Evolutionary conservation across 2,888 invertebrate species (phyloP), one percentile per base, ranked within the genome.

Genomic region (Ypsolopha scabrella): DNA sequence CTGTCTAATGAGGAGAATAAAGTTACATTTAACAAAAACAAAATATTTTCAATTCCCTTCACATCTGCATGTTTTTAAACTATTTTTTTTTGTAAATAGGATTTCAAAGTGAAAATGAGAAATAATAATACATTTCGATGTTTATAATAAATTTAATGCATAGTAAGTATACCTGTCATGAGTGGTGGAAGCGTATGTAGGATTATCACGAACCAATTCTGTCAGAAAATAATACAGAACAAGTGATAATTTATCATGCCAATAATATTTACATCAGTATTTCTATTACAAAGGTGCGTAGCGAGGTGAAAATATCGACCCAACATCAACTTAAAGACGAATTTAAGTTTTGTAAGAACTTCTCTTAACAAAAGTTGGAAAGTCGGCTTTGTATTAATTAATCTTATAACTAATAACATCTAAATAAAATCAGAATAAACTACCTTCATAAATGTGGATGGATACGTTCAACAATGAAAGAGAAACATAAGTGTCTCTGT

Each of bases 1-100:
- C 64, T 83, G 75, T 79, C 64, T 82, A 82, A 80, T 75, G 75
- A 80, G 75, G 72, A 78, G 75, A 83, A 80, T 83, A 83, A 83
- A 83, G 75, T 80, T 77, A 79, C 68, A 67, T 75, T 45, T 51
- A 77, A 67, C 64, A 68, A 64, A 64, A 77, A 67, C 64, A 68
- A 64, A 64, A 60, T 62, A 60, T 56, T 55, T 53, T 51, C 53
- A 44, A 52, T 51, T 39, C 47, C 48, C 51, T 24, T 24, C 24
- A 4, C 24, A 2, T 24, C 4, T 24, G 24, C 24, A 24, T 24
- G 4, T 24, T 24, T 24, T 24, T 4, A 24, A 24, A 24, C 24
- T 24, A 4, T 4, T 24, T 24, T 24, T 24, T 4, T 24, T 24
- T 24, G 24, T 3, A 24, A 24, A 24, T 24, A 2, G 24, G 24